phyloP scores from a whole-genome alignment of 37 sponge, comb jelly and placozoan genomes.

The Oopsacas minuta region DNA sequence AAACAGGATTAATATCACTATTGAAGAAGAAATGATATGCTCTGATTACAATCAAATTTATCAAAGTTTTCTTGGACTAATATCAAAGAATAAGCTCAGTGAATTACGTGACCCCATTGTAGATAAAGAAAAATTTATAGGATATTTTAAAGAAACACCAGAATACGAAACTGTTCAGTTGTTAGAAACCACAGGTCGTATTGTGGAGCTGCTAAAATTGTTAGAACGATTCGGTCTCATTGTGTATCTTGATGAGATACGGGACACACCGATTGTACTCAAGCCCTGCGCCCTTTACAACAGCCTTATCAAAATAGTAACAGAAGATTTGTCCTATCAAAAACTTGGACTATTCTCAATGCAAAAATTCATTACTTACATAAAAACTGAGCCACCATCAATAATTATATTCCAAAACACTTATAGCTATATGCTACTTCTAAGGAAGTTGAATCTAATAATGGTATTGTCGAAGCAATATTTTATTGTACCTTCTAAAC shows the following conservation, averaged over 20 bases:
- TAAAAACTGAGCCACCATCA: background rate
- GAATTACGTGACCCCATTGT: background rate
- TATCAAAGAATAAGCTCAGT: background rate
- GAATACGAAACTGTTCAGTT: background rate
- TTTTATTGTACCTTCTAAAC: background rate
- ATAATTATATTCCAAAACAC: background rate
- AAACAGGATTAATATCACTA: background rate
- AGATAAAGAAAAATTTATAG: background rate
- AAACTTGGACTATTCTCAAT: background rate
- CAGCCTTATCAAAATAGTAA: background rate
- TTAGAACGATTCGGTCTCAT: conserved; percentile 2
- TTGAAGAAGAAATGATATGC: background rate
- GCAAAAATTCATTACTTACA: background rate
- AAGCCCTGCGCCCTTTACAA: background rate
- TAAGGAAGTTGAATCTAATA: background rate
- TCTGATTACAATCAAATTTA: background rate
- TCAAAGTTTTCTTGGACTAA: background rate
- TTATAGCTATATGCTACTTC: background rate
- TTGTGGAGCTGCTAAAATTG: background rate
- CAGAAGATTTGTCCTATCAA: background rate
- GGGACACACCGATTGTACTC: background rate
- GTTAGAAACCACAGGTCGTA: background rate
- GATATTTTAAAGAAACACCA: background rate
- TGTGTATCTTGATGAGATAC: background rate
- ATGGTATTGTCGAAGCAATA: background rate